phyloP scores from a whole-genome alignment of 2,113 vertebrate species.

The Engraulis encrasicolus region DNA sequence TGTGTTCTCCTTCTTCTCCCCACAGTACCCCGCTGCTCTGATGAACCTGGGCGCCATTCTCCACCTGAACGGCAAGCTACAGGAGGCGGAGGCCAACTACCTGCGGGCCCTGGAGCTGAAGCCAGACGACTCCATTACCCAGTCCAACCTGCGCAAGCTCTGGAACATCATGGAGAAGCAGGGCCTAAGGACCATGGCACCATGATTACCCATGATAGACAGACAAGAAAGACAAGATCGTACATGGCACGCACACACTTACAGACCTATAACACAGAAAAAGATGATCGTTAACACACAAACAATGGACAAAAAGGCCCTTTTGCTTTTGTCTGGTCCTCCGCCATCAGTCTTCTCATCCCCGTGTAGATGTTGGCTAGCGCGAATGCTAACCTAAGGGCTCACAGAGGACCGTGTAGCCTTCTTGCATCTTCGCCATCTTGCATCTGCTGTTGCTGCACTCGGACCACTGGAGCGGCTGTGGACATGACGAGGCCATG shows the following conservation, averaged over 20 bases:
- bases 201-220: slow-evolving; percentile 68
- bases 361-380: background rate
- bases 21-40: slow-evolving; percentile 92
- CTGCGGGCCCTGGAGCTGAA: slow-evolving; percentile 93
- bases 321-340: background rate
- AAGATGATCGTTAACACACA: no score
- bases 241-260: background rate
- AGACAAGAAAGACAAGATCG: background rate
- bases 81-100: slow-evolving; percentile 94
- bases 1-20: slow-evolving; percentile 31
- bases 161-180: slow-evolving; percentile 99
- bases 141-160: slow-evolving; percentile 96
- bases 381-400: background rate
- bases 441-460: background rate
- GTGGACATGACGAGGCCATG: background rate
- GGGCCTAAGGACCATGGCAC: slow-evolving; percentile 89
- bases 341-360: background rate
- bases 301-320: background rate
- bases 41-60: slow-evolving; percentile 99
- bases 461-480: background rate
- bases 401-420: background rate
- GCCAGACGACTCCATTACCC: slow-evolving; percentile 94
- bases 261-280: no score
- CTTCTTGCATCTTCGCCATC: background rate
- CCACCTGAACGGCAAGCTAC: slow-evolving; percentile 94